Evolutionary conservation across 2,888 invertebrate genomes (phyloP).

Genomic region (Drymonia ruficornis): DNA sequence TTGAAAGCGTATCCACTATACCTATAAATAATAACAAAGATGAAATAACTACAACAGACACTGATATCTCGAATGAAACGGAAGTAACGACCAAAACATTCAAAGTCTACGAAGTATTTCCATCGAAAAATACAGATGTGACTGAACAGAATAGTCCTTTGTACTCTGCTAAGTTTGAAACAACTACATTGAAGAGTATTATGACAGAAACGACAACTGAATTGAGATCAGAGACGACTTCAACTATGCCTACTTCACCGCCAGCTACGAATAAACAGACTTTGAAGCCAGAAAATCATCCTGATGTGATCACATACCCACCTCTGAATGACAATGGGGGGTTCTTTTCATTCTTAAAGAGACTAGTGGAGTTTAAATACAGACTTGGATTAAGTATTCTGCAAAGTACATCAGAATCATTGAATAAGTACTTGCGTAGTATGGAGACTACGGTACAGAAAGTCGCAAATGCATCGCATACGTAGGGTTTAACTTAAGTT

Average conservation of each 20-base stretch:
- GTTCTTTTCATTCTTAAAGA: constrained; percentile 85
- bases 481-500: constrained; percentile 11
- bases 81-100: constrained; percentile 69
- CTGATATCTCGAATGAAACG: constrained; percentile 53
- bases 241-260: constrained; percentile 61
- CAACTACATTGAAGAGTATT: constrained; percentile 56
- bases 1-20: constrained; percentile 74
- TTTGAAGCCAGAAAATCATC: constrained; percentile 44
- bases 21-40: constrained; percentile 58
- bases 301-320: constrained; percentile 73
- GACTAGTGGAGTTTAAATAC: constrained; percentile 88
- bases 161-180: constrained; percentile 44
- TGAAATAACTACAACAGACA: constrained; percentile 50
- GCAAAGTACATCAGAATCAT: constrained; percentile 87
- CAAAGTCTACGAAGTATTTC: constrained; percentile 72
- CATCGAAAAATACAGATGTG: constrained; percentile 48
- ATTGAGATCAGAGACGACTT: constrained; percentile 64
- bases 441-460: constrained; percentile 75
- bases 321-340: constrained; percentile 68
- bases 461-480: constrained; percentile 58
- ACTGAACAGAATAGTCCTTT: constrained; percentile 42
- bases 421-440: constrained; percentile 86
- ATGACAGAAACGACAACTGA: constrained; percentile 74
- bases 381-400: constrained; percentile 88
- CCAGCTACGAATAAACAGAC: constrained; percentile 46